These are phyloP conservation scores for Scleropages formosus DNA, from an alignment of 2,797 vertebrate species.

Conservation along the genomic window DNA sequence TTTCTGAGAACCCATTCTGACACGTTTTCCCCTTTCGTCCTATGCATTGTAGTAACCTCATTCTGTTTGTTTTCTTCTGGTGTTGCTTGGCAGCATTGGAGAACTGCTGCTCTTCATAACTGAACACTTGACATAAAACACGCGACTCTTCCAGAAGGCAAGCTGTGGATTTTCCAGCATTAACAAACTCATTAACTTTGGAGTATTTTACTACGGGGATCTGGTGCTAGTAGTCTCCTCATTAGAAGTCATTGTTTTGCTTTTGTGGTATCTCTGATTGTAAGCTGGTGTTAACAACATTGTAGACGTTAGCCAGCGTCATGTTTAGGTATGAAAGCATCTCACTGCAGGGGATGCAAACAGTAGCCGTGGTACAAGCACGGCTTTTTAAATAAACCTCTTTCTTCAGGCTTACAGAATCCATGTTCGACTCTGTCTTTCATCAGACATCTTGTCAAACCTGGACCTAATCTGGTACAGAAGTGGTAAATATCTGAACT, in stretches of 20 bases:
- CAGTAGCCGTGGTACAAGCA: slow-evolving; percentile 27
- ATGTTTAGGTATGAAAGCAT: too few relatives aligned
- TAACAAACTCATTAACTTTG: too few relatives aligned
- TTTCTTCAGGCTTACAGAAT: slow-evolving; percentile 20
- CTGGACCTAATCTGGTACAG: slow-evolving; percentile 35
- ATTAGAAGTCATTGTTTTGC: too few relatives aligned
- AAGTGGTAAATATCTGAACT: slow-evolving; percentile 24
- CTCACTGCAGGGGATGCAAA: slow-evolving; percentile 28
- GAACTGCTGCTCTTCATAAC: slow-evolving; percentile 24
- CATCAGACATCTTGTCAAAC: slow-evolving; percentile 31
- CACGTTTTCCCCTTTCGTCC: slow-evolving; percentile 24
- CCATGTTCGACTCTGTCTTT: slow-evolving; percentile 18
- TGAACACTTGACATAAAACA: slow-evolving; percentile 47
- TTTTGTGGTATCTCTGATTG: too few relatives aligned
- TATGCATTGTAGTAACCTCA: slow-evolving; percentile 23
- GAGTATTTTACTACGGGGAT: too few relatives aligned
- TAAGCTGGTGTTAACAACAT: too few relatives aligned
- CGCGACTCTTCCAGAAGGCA: slow-evolving; percentile 40
- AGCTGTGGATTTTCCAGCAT: too few relatives aligned
- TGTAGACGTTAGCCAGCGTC: too few relatives aligned
- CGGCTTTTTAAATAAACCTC: slow-evolving; percentile 18
- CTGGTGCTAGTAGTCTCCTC: too few relatives aligned
- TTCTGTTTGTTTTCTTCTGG: slow-evolving; percentile 45
- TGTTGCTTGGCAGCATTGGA: slow-evolving; percentile 44
- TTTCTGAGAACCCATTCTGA: slow-evolving; percentile 26